phyloP scores from a whole-genome alignment of 2,797 vertebrate species.

The Poeciliopsis presidionis region DNA sequence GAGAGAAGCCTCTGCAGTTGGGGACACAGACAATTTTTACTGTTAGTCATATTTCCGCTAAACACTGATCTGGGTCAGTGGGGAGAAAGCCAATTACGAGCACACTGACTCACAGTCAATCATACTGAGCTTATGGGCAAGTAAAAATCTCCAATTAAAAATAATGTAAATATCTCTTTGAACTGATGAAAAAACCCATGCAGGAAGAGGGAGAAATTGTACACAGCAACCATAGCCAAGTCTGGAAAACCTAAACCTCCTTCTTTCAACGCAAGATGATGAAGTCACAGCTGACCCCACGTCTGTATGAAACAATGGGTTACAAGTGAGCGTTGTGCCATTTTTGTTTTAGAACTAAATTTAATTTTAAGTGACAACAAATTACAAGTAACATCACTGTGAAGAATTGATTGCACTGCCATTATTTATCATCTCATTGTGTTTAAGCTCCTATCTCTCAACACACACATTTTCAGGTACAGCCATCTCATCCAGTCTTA shows the following conservation, averaged over 20 bases:
- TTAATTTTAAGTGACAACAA: not conserved
- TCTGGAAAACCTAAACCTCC: not conserved
- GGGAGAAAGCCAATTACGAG: not conserved
- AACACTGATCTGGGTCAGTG: not conserved
- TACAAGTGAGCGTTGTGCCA: not conserved
- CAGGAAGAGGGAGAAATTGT: not conserved
- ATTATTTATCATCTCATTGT: constrained; percentile 10
- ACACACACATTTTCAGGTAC: constrained; percentile 29
- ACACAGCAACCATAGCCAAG: not conserved
- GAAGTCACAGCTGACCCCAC: not conserved
- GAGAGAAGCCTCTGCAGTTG: constrained; percentile 11
- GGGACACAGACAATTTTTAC: not conserved
- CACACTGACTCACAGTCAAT: not conserved
- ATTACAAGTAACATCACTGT: not conserved
- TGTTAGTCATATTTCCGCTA: not conserved
- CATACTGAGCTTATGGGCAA: not conserved
- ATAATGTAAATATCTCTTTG: not conserved
- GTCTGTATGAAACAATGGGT: not conserved
- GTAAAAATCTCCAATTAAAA: not conserved
- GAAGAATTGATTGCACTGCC: constrained; percentile 13
- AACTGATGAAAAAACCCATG: not conserved
- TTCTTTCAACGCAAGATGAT: not conserved
- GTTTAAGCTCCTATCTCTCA: constrained; percentile 36
- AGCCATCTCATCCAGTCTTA: constrained; percentile 31
- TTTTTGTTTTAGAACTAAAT: not conserved